These are phyloP conservation scores for Drosophila pegasa DNA, from an alignment of 2,888 invertebrate genomes.

Conservation along the genomic window DNA sequence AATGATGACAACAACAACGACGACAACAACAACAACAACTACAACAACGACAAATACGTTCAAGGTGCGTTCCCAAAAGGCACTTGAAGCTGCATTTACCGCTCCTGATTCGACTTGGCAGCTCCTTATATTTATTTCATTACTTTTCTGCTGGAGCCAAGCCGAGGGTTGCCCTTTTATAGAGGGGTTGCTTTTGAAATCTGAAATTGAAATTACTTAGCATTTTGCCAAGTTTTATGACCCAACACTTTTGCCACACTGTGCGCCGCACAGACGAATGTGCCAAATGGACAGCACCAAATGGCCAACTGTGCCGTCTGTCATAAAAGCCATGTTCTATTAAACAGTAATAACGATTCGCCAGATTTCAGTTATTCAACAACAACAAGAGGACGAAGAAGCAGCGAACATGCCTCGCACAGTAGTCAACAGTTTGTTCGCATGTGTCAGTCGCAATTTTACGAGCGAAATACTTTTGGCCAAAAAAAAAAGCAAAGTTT, in stretches of 20 bases:
- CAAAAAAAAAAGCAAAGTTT: conserved; percentile 76
- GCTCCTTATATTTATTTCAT: conserved; percentile 34
- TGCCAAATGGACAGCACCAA: conserved; percentile 54
- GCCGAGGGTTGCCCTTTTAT: conserved; percentile 10
- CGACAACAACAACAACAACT: background rate
- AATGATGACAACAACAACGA: conserved; percentile 33
- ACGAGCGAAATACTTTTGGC: conserved; percentile 74
- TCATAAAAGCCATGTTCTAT: conserved; percentile 73
- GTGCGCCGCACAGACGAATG: conserved; percentile 18
- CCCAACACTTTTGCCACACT: conserved; percentile 25
- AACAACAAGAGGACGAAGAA: conserved; percentile 2
- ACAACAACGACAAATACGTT: background rate
- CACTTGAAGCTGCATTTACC: conserved; percentile 64
- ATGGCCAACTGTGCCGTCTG: conserved; percentile 34
- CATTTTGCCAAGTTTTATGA: conserved; percentile 69
- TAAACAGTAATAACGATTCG: conserved; percentile 72
- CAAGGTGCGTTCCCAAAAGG: conserved; percentile 11
- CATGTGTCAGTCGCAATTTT: conserved; percentile 80
- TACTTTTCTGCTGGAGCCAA: conserved; percentile 26
- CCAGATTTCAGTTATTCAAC: conserved; percentile 29
- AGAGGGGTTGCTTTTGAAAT: conserved; percentile 67
- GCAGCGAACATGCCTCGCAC: conserved; percentile 25
- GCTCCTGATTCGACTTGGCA: conserved; percentile 49
- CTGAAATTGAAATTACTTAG: conserved; percentile 81
- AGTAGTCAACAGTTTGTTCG: conserved; percentile 80